Base-by-base conservation (phyloP, 2,888 invertebrate species). In the Agrotis clavis region DNA sequence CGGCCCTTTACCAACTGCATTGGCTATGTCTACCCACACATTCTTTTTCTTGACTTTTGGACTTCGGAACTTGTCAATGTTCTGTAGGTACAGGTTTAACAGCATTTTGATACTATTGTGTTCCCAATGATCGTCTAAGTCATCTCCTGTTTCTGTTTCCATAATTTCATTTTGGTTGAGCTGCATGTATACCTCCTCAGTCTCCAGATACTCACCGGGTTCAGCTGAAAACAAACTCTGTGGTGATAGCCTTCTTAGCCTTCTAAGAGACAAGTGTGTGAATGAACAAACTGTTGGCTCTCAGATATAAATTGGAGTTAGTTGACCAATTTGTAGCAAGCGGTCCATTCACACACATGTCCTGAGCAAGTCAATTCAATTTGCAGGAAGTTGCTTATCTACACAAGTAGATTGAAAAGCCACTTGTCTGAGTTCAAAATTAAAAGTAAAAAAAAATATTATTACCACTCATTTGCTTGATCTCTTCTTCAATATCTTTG, bases 21-120 rank as follows among this genome's bases (percentile, higher is more conserved):
- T 90, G 1, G 92, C 90, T 47, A 96, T 94, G 14, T 95, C 94
- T 1, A 91, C 87, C 96, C 96, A 96, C 0, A 96, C 90, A 90
- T 92, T 94, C 74, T 95, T 96, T 86, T 96, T 96, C 64, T 92
- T 95, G 1, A 95, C 93, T 90, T 95, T 95, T 16, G 95, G 95
- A 75, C 94, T 94, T 70, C 95, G 88, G 75, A 96, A 96, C 78
- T 93, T 93, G 5, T 95, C 94, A 67, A 95, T 76, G 59, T 96
- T 94, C 77, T 94, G 91, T 66, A 95, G 77, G 79, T 96, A 96
- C 25, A 93, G 80, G 64, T 92, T 90, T 11, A 96, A 84, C 84
- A 96, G 90, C 25, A 89, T 84, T 70, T 88, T 88, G 13, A 93
- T 94, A 76, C 90, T 93, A 64, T 89, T 90, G 30, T 91, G 89